Conservation (phyloP, 1,140 invertebrate species). For the Calycopis cecrops region DNA sequence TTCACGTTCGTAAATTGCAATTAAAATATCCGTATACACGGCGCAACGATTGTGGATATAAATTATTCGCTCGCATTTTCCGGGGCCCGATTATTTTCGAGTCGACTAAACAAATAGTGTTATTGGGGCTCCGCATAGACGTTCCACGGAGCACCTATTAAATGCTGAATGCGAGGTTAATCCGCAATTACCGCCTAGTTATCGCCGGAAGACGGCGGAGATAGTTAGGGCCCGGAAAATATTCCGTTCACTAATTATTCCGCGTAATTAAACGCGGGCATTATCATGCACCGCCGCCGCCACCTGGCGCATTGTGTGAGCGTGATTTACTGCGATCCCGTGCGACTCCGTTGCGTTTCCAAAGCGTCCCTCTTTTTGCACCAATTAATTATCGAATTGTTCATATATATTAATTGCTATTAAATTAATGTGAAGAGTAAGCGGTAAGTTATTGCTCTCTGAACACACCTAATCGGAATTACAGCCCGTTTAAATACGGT, state of each 20-base stretch:
- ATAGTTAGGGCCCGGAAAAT: slow-evolving; percentile 73
- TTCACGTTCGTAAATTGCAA: slow-evolving; percentile 32
- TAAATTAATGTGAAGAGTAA: slow-evolving; percentile 55
- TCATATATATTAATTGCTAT: slow-evolving; percentile 68
- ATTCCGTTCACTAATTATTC: slow-evolving; percentile 75
- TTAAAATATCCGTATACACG: slow-evolving; percentile 24
- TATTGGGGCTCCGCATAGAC: slow-evolving; percentile 48
- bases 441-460: slow-evolving; percentile 35
- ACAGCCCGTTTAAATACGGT: neutral
- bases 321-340: slow-evolving; percentile 69
- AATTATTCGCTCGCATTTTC: slow-evolving; percentile 36
- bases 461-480: slow-evolving; percentile 24
- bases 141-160: slow-evolving; percentile 65
- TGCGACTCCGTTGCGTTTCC: slow-evolving; percentile 61
- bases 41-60: slow-evolving; percentile 25
- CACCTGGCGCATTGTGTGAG: slow-evolving; percentile 68
- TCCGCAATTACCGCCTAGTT: slow-evolving; percentile 74
- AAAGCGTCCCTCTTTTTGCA: slow-evolving; percentile 64
- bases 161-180: slow-evolving; percentile 72
- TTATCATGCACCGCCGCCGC: slow-evolving; percentile 65
- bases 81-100: slow-evolving; percentile 56
- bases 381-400: slow-evolving; percentile 71
- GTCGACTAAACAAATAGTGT: slow-evolving; percentile 63
- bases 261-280: slow-evolving; percentile 73
- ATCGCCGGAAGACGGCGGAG: slow-evolving; percentile 72